Conservation (phyloP, 2,797 vertebrate genomes). For the Coregonus sp. region DNA sequence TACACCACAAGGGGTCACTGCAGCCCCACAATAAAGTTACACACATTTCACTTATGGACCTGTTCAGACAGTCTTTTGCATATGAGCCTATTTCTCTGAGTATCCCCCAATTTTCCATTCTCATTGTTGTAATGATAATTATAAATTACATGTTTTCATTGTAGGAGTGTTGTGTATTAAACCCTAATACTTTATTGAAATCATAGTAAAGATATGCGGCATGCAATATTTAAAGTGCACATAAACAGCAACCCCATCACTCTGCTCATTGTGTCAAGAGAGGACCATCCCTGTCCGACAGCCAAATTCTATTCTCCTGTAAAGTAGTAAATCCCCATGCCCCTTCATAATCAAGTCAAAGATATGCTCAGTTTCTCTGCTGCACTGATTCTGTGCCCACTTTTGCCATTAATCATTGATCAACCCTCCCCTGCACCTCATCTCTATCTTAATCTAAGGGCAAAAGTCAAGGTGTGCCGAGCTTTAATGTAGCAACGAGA, state of each 20-base stretch:
- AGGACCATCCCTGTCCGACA: neutral
- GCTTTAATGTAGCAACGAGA: constrained; percentile 28
- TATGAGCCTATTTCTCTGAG: neutral
- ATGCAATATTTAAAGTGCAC: neutral
- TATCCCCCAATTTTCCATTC: neutral
- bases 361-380: neutral
- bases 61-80: neutral
- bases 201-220: neutral
- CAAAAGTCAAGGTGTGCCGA: constrained; percentile 69
- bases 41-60: neutral
- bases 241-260: neutral
- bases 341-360: neutral
- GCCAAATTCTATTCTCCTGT: neutral
- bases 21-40: neutral
- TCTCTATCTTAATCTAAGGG: constrained; percentile 59
- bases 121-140: neutral
- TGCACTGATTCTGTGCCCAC: constrained; percentile 42
- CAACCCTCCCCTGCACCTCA: constrained; percentile 45
- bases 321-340: neutral
- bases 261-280: neutral
- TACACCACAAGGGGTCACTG: constrained; percentile 3
- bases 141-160: neutral
- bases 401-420: constrained; percentile 75
- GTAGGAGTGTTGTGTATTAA: neutral
- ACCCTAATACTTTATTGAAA: neutral